Conservation (phyloP, 92 coral and sea anemone species). For the Paragorgia papillata region DNA sequence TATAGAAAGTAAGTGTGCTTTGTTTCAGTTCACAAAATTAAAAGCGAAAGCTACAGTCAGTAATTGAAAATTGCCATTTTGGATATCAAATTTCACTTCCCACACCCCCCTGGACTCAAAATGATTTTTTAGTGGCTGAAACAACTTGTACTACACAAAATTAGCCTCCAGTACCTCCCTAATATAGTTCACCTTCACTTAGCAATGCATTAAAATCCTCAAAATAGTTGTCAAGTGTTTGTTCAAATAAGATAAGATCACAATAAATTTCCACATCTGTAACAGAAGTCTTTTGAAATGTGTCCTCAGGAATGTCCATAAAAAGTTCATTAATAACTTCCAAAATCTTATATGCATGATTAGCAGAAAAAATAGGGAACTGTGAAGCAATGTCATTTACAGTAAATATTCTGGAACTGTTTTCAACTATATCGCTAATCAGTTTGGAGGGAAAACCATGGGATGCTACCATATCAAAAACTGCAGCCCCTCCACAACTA, state of each 20-base stretch:
- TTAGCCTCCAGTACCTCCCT: no score
- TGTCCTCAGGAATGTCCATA: constrained; percentile 12
- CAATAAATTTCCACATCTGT: constrained; percentile 1
- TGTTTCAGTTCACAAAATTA: no score
- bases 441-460: constrained; percentile 23
- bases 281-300: background rate
- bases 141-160: no score
- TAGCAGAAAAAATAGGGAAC: background rate
- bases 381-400: constrained; percentile 12
- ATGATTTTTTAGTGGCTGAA: no score
- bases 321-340: constrained; percentile 16
- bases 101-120: no score
- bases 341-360: constrained; percentile 20
- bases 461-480: constrained; percentile 11
- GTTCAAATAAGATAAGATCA: background rate
- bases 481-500: background rate
- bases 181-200: background rate
- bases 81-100: no score
- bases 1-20: no score
- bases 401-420: constrained; percentile 17
- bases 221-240: constrained; percentile 17
- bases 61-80: no score
- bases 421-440: constrained; percentile 9
- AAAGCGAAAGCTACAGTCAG: no score
- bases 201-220: background rate